Evolutionary conservation across 2,113 vertebrate species (phyloP).

Genomic region (Misgurnus anguillicaudatus): DNA sequence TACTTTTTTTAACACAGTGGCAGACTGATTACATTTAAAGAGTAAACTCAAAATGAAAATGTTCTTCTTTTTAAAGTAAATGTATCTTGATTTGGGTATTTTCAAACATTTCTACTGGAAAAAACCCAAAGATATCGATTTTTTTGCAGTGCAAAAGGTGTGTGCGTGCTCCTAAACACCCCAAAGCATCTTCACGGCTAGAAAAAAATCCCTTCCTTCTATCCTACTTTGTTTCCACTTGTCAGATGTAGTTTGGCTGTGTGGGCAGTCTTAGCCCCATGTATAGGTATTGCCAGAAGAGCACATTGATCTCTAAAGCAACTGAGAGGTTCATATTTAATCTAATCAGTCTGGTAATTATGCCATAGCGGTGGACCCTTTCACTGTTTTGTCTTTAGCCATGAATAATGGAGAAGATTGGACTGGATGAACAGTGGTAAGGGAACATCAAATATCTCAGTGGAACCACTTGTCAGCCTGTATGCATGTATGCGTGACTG

Average conservation of each 20-base stretch:
- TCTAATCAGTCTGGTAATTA: slow-evolving; percentile 46
- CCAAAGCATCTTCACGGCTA: not conserved
- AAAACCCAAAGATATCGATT: too few relatives aligned
- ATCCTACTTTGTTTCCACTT: slow-evolving; percentile 31
- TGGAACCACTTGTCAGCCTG: not conserved
- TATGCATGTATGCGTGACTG: slow-evolving; percentile 12
- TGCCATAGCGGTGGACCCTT: slow-evolving; percentile 22
- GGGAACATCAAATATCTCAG: slow-evolving; percentile 22
- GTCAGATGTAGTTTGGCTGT: slow-evolving; percentile 35
- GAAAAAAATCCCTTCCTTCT: slow-evolving; percentile 16
- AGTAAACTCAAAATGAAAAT: too few relatives aligned
- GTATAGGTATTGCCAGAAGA: slow-evolving; percentile 8
- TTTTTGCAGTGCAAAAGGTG: not conserved
- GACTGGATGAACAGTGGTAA: slow-evolving; percentile 1
- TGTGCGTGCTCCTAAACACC: not conserved
- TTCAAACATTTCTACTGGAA: too few relatives aligned
- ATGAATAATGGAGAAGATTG: slow-evolving; percentile 48
- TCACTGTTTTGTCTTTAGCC: slow-evolving; percentile 17
- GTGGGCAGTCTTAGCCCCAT: not conserved
- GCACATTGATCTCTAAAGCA: slow-evolving; percentile 31
- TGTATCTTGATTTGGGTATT: too few relatives aligned
- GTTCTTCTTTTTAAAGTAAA: too few relatives aligned
- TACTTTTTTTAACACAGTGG: too few relatives aligned
- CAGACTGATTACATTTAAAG: too few relatives aligned
- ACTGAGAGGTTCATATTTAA: slow-evolving; percentile 40